Conservation (phyloP, 2,888 invertebrate genomes). For the Drosophila testacea region DNA sequence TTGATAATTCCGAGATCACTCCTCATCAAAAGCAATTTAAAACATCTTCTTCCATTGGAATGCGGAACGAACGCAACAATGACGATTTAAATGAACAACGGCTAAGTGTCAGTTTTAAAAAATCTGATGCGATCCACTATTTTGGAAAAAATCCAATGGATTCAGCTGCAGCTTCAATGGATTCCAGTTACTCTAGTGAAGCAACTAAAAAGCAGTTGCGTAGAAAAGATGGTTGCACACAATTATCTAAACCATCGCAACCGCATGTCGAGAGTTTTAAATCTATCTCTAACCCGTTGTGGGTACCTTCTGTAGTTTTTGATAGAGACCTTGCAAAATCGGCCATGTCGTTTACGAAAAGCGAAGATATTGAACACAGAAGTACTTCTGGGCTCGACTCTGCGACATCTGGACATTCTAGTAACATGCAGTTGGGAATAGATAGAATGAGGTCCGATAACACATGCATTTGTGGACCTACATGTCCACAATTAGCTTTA, state of each 20-base stretch:
- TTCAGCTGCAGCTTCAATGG: neutral
- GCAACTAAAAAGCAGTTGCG: neutral
- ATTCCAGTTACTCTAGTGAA: neutral
- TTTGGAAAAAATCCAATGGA: neutral
- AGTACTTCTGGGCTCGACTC: neutral
- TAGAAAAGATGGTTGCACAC: constrained; percentile 11
- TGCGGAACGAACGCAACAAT: neutral
- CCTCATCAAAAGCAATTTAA: neutral
- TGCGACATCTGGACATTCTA: neutral
- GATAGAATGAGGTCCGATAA: neutral
- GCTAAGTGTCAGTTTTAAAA: constrained; percentile 15
- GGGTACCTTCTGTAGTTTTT: neutral
- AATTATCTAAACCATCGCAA: neutral
- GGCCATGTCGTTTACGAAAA: neutral
- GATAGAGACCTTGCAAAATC: neutral
- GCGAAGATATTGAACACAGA: neutral
- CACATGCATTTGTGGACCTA: neutral
- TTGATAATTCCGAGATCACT: neutral
- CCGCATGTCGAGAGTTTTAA: neutral
- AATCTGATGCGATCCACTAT: constrained; percentile 7
- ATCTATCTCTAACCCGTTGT: neutral
- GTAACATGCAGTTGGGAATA: neutral
- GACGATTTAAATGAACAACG: constrained; percentile 7
- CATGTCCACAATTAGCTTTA: neutral
- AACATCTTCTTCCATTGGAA: neutral